Conservation (phyloP, 2,888 invertebrate species). For the Vanessa cardui region DNA sequence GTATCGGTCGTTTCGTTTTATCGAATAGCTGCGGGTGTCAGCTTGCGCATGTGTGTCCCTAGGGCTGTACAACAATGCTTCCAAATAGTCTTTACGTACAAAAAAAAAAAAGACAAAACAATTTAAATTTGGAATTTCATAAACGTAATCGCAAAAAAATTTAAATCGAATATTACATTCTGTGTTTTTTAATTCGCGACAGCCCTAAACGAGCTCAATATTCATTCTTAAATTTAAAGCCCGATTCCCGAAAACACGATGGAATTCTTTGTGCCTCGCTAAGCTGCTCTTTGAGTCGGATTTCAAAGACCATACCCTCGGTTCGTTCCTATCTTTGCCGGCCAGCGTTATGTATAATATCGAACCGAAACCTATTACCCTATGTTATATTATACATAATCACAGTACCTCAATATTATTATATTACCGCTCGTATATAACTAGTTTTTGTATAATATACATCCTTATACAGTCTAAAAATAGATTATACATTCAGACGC, state of each 20-base stretch:
- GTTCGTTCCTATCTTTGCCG: slow-evolving; percentile 67
- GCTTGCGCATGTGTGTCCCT: slow-evolving; percentile 48
- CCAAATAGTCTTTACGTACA: background rate
- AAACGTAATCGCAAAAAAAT: no score
- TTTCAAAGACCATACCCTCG: slow-evolving; percentile 58
- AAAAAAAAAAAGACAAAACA: background rate
- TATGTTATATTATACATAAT: slow-evolving; percentile 11
- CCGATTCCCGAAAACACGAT: slow-evolving; percentile 41
- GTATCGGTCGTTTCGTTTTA: slow-evolving; percentile 50
- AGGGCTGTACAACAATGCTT: background rate
- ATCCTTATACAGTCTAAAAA: no score
- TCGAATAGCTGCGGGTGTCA: slow-evolving; percentile 50
- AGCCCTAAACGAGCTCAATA: slow-evolving; percentile 15
- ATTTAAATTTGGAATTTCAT: no score
- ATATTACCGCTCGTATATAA: no score
- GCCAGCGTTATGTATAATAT: slow-evolving; percentile 57
- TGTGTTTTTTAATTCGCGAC: slow-evolving; percentile 39
- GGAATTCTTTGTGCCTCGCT: slow-evolving; percentile 55
- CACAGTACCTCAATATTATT: background rate
- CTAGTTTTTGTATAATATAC: no score
- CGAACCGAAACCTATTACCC: slow-evolving; percentile 61
- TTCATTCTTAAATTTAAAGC: slow-evolving; percentile 50
- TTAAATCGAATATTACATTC: slow-evolving; percentile 7
- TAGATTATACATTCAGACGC: no score
- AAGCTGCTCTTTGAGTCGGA: slow-evolving; percentile 59